Base-by-base conservation (phyloP, 2,888 invertebrate species). In the Caradrina kadenii region DNA sequence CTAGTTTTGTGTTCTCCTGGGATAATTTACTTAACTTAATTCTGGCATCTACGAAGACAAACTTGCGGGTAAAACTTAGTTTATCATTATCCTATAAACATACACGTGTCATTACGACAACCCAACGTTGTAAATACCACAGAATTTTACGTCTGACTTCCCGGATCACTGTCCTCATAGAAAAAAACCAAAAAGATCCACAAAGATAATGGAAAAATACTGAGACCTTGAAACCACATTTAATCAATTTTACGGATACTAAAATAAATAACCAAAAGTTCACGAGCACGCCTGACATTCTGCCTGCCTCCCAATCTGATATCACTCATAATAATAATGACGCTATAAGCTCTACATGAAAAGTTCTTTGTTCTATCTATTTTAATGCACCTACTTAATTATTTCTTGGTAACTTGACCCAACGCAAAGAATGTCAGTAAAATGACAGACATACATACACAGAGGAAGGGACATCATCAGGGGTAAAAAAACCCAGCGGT, bases 201-300 rank as follows among this genome's bases (percentile, higher is more conserved):
- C 31, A 10, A 21, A 53, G 13, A 15, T 72, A 15, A n/a, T 59
- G n/a, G 73, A 55, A 78, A 76, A 73, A 76, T 22, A 6, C 10
- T 2, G 6, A 42, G 22, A 73, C 77, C 77, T 80, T 78, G 81
- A 50, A 61, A 50, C 49, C 31, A 17, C 10, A 35, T 52, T 63
- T 31, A 71, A 71, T 52, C 50, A 63, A 66, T 63, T 65, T 63
- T 59, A 60, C 22, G 48, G 39, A 71, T 63, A 54, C 10, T 50
- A 42, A 72, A 62, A 63, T 59, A 39, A 19, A 56, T 65, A 54
- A 48, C 13, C 1, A 76, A 52, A 69, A 56, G 71, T 48, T 72
- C 60, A 75, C 56, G 60, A 65, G 8, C 58, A 11, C 35, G 11
- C 19, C 59, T 69, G 71, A 70, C 77, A 62, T 71, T 42, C 21